These are phyloP conservation scores for Camelus bactrianus DNA, from an alignment of 2,113 vertebrate genomes.

Conservation along the genomic window DNA sequence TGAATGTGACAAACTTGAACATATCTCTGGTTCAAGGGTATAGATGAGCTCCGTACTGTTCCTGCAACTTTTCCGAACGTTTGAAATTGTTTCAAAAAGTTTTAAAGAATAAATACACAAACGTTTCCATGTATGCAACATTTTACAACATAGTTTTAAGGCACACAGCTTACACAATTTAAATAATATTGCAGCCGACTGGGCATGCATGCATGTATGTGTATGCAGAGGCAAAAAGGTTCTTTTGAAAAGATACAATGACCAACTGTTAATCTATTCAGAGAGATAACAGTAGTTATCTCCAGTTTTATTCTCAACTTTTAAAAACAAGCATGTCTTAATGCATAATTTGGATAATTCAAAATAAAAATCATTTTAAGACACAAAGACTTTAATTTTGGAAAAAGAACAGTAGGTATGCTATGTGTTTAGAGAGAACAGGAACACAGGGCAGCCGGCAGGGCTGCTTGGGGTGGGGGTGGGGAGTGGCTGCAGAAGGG, in stretches of 20 bases:
- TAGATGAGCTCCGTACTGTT: neutral
- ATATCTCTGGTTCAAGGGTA: neutral
- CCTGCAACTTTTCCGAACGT: neutral
- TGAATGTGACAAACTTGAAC: neutral
- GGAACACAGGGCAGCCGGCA: neutral
- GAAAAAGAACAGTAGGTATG: neutral
- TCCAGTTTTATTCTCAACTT: neutral
- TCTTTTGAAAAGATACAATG: neutral
- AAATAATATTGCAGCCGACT: neutral
- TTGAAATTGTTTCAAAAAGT: neutral
- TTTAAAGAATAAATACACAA: neutral
- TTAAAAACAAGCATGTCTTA: conserved; percentile 5
- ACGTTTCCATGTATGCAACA: neutral
- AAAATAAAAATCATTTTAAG: conserved; percentile 49
- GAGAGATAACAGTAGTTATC: neutral
- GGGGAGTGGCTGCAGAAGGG: too few relatives aligned
- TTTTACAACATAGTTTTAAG: neutral
- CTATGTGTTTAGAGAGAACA: neutral
- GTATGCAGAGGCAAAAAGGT: neutral
- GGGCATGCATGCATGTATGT: neutral
- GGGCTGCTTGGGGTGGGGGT: too few relatives aligned
- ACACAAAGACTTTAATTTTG: neutral
- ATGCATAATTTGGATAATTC: neutral
- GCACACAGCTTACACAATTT: neutral
- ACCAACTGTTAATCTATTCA: neutral